Evolutionary conservation across 92 coral and sea anemone species (phyloP).

Genomic region (Phenganax subtilis): DNA sequence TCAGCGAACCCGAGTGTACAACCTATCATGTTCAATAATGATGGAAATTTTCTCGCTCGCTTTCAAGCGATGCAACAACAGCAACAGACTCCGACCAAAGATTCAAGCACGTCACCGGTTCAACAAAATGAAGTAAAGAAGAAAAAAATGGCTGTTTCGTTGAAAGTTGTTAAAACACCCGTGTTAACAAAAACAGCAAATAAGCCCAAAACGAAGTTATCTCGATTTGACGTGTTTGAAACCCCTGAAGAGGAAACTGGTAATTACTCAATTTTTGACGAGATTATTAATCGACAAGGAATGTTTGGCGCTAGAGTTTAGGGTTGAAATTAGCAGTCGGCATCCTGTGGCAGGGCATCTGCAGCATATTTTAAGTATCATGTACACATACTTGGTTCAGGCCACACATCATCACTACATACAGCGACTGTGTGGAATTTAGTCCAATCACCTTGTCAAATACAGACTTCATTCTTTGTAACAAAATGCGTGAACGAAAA

Average conservation of each 20-base stretch:
- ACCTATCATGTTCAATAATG: conserved; percentile 66
- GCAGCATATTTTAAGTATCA: no score
- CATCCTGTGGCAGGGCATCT: no score
- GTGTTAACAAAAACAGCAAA: conserved; percentile 56
- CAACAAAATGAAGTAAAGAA: conserved; percentile 7
- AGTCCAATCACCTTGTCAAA: no score
- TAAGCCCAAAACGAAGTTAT: conserved; percentile 50
- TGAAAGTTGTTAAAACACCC: conserved; percentile 60
- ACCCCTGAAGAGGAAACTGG: conserved; percentile 69
- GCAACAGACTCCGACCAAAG: conserved; percentile 9
- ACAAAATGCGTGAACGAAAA: no score
- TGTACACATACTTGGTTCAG: no score
- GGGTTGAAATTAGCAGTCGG: no score
- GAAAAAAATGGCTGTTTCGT: conserved; percentile 60
- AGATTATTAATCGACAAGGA: neutral
- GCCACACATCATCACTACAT: no score
- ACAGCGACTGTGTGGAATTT: no score
- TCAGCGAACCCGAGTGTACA: conserved; percentile 34
- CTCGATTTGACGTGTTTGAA: conserved; percentile 81
- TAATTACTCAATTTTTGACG: conserved; percentile 55
- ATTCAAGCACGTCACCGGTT: conserved; percentile 21
- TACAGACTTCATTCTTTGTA: no score
- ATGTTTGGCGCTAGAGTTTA: neutral
- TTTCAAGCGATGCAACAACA: conserved; percentile 97
- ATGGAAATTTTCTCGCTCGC: conserved; percentile 93